Evolutionary conservation across 2,113 vertebrate genomes (phyloP), one percentile per base, ranked within the genome.

Genomic region (Scomber japonicus): DNA sequence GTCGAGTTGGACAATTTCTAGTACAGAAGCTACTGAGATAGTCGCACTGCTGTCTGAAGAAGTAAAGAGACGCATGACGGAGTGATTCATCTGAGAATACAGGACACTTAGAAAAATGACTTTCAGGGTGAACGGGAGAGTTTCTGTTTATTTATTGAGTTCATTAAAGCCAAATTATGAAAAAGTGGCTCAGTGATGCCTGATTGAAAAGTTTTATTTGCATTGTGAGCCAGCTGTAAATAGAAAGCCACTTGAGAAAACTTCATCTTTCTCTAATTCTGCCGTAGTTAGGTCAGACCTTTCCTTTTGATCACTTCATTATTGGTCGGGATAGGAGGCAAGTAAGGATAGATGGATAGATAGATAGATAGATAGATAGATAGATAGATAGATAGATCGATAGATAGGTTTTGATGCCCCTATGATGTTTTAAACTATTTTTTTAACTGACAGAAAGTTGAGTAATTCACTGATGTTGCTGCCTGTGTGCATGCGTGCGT

Each of bases 251-350:
- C 55, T 61, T 62, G 3, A 44, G 7, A 61, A 65, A 72, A 73
- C 40, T 40, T 40, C 8, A 40, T 40, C 35, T 9, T 2, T 40
- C 35, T 40, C 24, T 27, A 27, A 40, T 63, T 55, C 48, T 31
- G 6, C 49, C 40, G 63, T 56, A 55, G 72, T 78, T 66, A 71
- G 81, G 75, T 84, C 71, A 53, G 44, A 21, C 75, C 88, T 76
- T 67, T 75, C 51, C 60, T 61, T 27, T 27, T 27, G n/a, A 12
- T 21, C 27, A 44, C 72, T 45, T 46, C 56, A 64, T 69, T 57
- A 46, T 19, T 16, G 76, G 61, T 75, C 44, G 69, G 75, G 83
- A 82, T 67, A 71, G 64, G 35, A 69, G 59, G 59, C 64, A 40
- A 9, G 35, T 40, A 9, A 80, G 71, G 35, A 40, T 40, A 8